Evolutionary conservation across 2,888 invertebrate genomes (phyloP).

Genomic region (Lordiphosa andalusiaca): DNA sequence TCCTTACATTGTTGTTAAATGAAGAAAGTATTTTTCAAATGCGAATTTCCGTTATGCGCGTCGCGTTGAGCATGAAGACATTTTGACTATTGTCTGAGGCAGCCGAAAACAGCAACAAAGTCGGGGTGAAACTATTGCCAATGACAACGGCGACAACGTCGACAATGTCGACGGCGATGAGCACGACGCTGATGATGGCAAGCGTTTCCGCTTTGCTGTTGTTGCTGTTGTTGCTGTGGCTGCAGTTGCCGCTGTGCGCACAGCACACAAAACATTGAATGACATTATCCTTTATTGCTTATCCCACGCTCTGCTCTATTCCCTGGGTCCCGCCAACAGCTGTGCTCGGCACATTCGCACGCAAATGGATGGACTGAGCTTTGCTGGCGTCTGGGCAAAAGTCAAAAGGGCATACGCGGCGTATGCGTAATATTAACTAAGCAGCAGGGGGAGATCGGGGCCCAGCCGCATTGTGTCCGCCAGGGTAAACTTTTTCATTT

Average conservation of each 20-base stretch:
- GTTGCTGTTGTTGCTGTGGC: slow-evolving; percentile 27
- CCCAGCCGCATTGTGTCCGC: slow-evolving; percentile 70
- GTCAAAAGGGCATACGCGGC: slow-evolving; percentile 70
- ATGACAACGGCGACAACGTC: slow-evolving; percentile 56
- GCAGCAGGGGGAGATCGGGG: slow-evolving; percentile 5
- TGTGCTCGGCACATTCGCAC: slow-evolving; percentile 58
- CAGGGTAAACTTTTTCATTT: slow-evolving; percentile 74
- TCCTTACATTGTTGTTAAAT: slow-evolving; percentile 72
- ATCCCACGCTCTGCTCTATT: slow-evolving; percentile 61
- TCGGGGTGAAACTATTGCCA: slow-evolving; percentile 67
- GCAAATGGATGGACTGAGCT: slow-evolving; percentile 41
- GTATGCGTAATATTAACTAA: slow-evolving; percentile 70
- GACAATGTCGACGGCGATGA: slow-evolving; percentile 27
- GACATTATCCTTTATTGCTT: slow-evolving; percentile 78
- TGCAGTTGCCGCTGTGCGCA: slow-evolving; percentile 38
- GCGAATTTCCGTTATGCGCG: slow-evolving; percentile 74
- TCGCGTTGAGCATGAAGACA: slow-evolving; percentile 71
- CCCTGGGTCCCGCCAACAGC: slow-evolving; percentile 42
- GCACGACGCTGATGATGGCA: slow-evolving; percentile 69
- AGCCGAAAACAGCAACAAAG: slow-evolving; percentile 63
- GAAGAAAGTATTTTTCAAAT: slow-evolving; percentile 75
- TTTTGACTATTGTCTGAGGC: slow-evolving; percentile 68
- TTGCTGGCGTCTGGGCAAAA: slow-evolving; percentile 40
- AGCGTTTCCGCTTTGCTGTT: slow-evolving; percentile 53
- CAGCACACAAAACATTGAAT: slow-evolving; percentile 75